Percentiles rank a stretch among this genome's conserved stretches.
These are phyloP conservation scores for Ascidia mentula DNA, from an alignment of 23 tunicate genomes.

Conservation along the genomic window DNA sequence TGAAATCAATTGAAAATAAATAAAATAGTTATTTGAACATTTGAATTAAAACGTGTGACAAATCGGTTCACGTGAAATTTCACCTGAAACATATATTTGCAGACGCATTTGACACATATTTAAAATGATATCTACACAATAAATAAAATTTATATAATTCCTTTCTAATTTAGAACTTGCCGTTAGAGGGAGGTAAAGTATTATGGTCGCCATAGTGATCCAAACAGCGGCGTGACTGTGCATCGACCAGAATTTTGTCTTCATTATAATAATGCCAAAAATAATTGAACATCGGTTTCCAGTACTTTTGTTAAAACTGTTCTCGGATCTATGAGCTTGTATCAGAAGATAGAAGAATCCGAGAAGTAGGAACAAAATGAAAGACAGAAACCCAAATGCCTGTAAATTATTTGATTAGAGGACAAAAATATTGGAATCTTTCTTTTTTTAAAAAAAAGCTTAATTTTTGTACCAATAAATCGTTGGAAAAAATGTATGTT, in stretches of 20 bases:
- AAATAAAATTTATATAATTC: too few relatives aligned
- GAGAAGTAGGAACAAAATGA: conserved; percentile 8
- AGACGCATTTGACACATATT: too few relatives aligned
- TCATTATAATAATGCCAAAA: not conserved
- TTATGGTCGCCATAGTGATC: not conserved
- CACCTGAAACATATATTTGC: too few relatives aligned
- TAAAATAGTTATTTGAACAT: too few relatives aligned
- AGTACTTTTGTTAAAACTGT: not conserved
- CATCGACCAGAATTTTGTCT: conserved; percentile 12
- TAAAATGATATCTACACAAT: too few relatives aligned
- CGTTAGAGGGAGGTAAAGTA: conserved; percentile 21
- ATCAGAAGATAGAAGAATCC: not conserved
- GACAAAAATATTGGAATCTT: too few relatives aligned
- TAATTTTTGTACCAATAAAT: too few relatives aligned
- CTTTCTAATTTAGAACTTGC: conserved; percentile 15
- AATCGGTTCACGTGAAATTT: too few relatives aligned
- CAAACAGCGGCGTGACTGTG: conserved; percentile 14
- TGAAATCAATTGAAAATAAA: not conserved
- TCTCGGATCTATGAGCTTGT: conserved; percentile 19
- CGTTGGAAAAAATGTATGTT: too few relatives aligned
- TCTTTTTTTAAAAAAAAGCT: too few relatives aligned
- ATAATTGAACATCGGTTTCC: not conserved
- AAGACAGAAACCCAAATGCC: conserved; percentile 19
- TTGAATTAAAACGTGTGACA: too few relatives aligned
- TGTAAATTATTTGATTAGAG: too few relatives aligned